Base-by-base conservation (phyloP, 2,888 invertebrate species). In the Microdon myrmicae region DNA sequence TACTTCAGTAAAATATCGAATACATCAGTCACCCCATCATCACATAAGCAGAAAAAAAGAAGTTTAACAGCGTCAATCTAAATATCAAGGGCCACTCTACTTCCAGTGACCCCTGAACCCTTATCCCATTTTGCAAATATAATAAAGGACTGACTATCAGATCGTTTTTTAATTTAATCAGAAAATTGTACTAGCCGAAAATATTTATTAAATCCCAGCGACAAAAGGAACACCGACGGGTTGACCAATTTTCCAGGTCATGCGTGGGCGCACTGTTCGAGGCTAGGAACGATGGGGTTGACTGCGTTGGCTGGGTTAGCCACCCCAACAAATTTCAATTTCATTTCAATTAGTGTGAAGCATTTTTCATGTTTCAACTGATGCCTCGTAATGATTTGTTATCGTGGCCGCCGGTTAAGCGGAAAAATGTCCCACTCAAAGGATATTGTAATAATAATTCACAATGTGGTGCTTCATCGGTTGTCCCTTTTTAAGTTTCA, bases 261-360 rank as follows among this genome's bases (percentile, higher is more conserved):
- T n/a, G n/a, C n/a, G n/a, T n/a, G n/a, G n/a, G n/a, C n/a, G n/a
- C n/a, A n/a, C n/a, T n/a, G 13, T 12, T 8, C 10, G 32, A 45
- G 26, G 17, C 13, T 22, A 32, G 3, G 3, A 14, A 4, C 19
- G 32, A 39, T 17, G 6, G 23, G 32, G 25, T 31, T 49, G 41
- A 26, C 25, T 26, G 16, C 4, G 13, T 4, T 35, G 10, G n/a
- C 7, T 5, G 19, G 34, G 22, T 17, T 4, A 4, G 9, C 10
- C 5, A 7, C 14, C 10, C 19, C 17, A 12, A 3, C 16, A 14
- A n/a, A 3, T 53, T 64, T 53, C 44, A 58, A 64, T 58, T 64
- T 53, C 28, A 58, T 58, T 58, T 64, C 64, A 64, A 64, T 64
- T 64, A 64, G 53, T 53, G 41, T 64, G 51, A 64, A 64, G 47